Evolutionary conservation across 2,797 vertebrate species (phyloP).

Genomic region (Epinephelus coioides): DNA sequence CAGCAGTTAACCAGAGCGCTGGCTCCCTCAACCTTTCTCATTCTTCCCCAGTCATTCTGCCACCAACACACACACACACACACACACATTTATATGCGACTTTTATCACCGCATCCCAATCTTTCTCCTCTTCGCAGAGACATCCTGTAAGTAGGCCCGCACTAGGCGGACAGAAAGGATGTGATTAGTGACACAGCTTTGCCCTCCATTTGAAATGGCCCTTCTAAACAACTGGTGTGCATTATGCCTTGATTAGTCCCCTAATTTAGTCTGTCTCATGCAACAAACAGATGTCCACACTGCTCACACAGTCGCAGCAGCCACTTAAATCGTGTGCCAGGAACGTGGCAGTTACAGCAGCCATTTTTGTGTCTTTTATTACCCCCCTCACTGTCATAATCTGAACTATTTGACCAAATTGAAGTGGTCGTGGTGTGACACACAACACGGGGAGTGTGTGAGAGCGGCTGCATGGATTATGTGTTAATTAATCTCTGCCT

Average conservation of each 20-base stretch:
- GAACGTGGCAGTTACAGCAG: neutral
- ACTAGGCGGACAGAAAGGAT: slow-evolving; percentile 27
- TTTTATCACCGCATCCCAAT: neutral
- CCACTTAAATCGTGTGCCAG: slow-evolving; percentile 13
- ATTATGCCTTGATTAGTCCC: slow-evolving; percentile 55
- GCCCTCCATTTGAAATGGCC: slow-evolving; percentile 45
- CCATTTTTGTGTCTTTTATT: slow-evolving; percentile 15
- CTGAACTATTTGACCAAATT: slow-evolving; percentile 13
- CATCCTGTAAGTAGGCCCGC: slow-evolving; percentile 7
- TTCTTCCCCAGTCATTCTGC: neutral
- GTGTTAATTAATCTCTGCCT: slow-evolving; percentile 14
- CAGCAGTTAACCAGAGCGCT: slow-evolving; percentile 40
- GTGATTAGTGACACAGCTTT: slow-evolving; percentile 57
- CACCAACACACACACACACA: neutral
- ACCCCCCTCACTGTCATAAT: slow-evolving; percentile 15
- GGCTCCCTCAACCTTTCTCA: slow-evolving; percentile 13
- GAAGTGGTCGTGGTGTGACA: neutral
- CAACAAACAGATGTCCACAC: slow-evolving; percentile 54
- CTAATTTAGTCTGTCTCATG: slow-evolving; percentile 41
- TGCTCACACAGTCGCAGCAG: slow-evolving; percentile 8
- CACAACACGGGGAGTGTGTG: slow-evolving; percentile 2
- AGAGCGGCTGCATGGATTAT: slow-evolving; percentile 3
- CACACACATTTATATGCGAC: neutral
- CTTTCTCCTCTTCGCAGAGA: slow-evolving; percentile 24
- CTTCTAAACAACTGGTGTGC: slow-evolving; percentile 49